These are phyloP conservation scores for Morelia viridis DNA, from an alignment of 2,797 vertebrate species.

Conservation along the genomic window DNA sequence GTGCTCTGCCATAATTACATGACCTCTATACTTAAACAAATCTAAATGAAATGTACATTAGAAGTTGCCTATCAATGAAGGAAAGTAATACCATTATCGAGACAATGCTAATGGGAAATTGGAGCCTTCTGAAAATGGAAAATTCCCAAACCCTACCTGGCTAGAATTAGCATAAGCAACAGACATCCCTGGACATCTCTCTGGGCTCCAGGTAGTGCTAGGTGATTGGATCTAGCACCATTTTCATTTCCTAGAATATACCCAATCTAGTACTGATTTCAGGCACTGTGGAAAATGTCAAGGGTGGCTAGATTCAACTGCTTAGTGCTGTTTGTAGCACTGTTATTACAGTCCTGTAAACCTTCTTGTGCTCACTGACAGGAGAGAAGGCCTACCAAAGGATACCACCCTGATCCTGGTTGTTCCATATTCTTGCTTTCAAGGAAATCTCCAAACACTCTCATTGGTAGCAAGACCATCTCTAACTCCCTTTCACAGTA, in stretches of 20 bases:
- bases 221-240: background rate
- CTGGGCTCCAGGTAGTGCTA: background rate
- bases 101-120: background rate
- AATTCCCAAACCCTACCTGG: background rate
- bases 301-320: background rate
- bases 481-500: background rate
- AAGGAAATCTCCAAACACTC: no score
- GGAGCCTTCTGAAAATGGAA: background rate
- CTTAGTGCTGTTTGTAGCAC: background rate
- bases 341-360: background rate
- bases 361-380: no score
- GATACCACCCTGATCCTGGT: background rate
- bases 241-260: background rate
- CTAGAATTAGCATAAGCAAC: background rate
- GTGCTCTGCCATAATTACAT: background rate
- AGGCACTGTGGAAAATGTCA: background rate
- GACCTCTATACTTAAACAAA: background rate
- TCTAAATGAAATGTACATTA: background rate
- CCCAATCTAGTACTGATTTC: background rate
- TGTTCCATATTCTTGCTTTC: background rate
- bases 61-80: background rate
- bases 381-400: background rate
- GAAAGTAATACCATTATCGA: background rate
- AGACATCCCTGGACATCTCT: background rate
- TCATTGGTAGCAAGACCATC: no score